Evolutionary conservation across 1,140 invertebrate species (phyloP).

Genomic region (Lucilia cuprina): DNA sequence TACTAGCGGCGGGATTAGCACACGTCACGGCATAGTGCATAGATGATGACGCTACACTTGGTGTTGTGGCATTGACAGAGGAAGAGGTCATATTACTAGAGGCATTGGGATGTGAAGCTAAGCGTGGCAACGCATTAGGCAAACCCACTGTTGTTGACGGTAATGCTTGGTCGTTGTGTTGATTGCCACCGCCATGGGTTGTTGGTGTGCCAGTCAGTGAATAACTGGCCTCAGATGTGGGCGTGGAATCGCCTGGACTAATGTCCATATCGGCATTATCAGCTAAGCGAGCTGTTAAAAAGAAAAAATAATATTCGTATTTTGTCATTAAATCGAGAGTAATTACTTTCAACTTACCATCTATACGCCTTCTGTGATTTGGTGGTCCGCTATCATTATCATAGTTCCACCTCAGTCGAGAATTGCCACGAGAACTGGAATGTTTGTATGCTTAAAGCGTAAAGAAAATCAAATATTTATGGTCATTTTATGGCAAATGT

Average conservation of each 20-base stretch:
- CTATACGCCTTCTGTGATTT: conserved; percentile 59
- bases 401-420: conserved; percentile 62
- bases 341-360: conserved; percentile 46
- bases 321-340: not conserved
- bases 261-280: conserved; percentile 82
- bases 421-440: conserved; percentile 75
- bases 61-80: conserved; percentile 43
- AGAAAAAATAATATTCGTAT: too few relatives aligned
- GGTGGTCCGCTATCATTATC: conserved; percentile 58
- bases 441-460: conserved; percentile 72
- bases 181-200: conserved; percentile 42
- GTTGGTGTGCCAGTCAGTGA: conserved; percentile 59
- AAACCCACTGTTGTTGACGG: conserved; percentile 67
- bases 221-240: conserved; percentile 74
- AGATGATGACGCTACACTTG: conserved; percentile 40
- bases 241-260: conserved; percentile 82
- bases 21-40: conserved; percentile 39
- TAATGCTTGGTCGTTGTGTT: conserved; percentile 42
- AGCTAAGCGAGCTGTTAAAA: conserved; percentile 49
- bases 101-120: conserved; percentile 68
- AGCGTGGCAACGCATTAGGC: conserved; percentile 74
- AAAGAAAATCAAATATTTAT: not conserved
- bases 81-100: conserved; percentile 44
- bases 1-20: conserved; percentile 28
- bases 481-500: not conserved